phyloP scores from a whole-genome alignment of 2,888 invertebrate species.

The Leptothorax acervorum region DNA sequence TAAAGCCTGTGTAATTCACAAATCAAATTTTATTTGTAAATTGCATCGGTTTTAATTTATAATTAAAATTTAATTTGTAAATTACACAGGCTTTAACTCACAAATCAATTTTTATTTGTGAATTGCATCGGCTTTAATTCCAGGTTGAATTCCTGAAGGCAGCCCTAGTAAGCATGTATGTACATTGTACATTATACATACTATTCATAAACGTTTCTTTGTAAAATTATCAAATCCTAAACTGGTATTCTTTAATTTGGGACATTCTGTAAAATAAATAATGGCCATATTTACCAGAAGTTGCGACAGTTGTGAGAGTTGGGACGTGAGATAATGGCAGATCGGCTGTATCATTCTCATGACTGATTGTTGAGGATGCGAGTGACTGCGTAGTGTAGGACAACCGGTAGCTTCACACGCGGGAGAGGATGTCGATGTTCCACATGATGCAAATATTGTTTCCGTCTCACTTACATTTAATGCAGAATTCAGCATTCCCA shows the following conservation, averaged over 20 bases:
- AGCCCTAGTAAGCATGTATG: no score
- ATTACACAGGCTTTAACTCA: no score
- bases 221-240: background rate
- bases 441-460: slow-evolving; percentile 86
- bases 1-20: no score
- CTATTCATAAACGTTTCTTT: no score
- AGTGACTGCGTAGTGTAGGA: slow-evolving; percentile 85
- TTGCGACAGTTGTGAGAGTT: slow-evolving; percentile 88
- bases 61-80: no score
- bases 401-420: slow-evolving; percentile 84
- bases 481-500: slow-evolving; percentile 87
- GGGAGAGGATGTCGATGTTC: slow-evolving; percentile 82
- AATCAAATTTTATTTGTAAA: no score
- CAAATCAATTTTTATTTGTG: no score
- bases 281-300: slow-evolving; percentile 86
- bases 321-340: slow-evolving; percentile 88
- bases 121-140: no score
- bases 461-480: slow-evolving; percentile 87
- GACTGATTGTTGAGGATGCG: slow-evolving; percentile 85
- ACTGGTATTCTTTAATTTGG: background rate
- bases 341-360: slow-evolving; percentile 89
- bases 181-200: no score
- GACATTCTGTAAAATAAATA: background rate
- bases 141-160: no score
- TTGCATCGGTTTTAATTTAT: no score